These are phyloP conservation scores for Caenorhabditis auriculariae DNA, from an alignment of 2,888 invertebrate species.

Conservation along the genomic window DNA sequence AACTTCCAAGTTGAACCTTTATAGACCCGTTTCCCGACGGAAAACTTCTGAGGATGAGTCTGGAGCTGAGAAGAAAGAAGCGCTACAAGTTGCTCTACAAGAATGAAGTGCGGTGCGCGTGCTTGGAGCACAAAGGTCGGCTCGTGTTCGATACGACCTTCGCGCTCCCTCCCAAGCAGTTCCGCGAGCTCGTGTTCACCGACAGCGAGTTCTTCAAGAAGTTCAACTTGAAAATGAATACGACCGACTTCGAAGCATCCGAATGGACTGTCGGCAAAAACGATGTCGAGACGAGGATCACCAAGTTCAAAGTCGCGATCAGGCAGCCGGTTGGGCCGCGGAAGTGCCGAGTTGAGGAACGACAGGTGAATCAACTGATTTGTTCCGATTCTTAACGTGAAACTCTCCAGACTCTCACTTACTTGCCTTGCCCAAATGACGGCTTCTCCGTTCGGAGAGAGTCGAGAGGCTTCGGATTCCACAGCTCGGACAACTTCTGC, in stretches of 20 bases:
- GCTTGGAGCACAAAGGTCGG: too few species aligned
- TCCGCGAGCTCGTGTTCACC: constrained; percentile 89
- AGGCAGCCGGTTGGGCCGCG: constrained; percentile 88
- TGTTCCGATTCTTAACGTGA: not conserved
- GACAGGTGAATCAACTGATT: constrained; percentile 78
- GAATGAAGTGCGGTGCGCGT: too few species aligned
- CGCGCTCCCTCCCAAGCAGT: too few species aligned
- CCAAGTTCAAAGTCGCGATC: constrained; percentile 77
- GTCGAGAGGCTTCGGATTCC: constrained; percentile 85
- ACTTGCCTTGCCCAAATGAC: not conserved
- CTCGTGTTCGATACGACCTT: too few species aligned
- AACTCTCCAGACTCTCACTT: constrained; percentile 8
- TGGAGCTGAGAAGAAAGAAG: too few species aligned
- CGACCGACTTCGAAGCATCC: too few species aligned
- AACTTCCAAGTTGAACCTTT: too few species aligned
- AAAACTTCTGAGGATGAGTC: too few species aligned
- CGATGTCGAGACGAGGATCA: constrained; percentile 22
- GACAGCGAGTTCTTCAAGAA: constrained; percentile 87
- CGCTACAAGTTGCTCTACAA: too few species aligned
- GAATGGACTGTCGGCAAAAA: too few species aligned
- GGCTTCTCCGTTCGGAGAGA: constrained; percentile 76
- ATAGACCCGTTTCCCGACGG: too few species aligned
- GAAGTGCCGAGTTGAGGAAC: constrained; percentile 82
- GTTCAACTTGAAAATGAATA: too few species aligned
- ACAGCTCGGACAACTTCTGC: constrained; percentile 91